A percentile compares a stretch with the other conserved stretches of the same genome.
Evolutionary conservation across 1,140 invertebrate genomes (phyloP).

Genomic region (Euura saliciscinereae): DNA sequence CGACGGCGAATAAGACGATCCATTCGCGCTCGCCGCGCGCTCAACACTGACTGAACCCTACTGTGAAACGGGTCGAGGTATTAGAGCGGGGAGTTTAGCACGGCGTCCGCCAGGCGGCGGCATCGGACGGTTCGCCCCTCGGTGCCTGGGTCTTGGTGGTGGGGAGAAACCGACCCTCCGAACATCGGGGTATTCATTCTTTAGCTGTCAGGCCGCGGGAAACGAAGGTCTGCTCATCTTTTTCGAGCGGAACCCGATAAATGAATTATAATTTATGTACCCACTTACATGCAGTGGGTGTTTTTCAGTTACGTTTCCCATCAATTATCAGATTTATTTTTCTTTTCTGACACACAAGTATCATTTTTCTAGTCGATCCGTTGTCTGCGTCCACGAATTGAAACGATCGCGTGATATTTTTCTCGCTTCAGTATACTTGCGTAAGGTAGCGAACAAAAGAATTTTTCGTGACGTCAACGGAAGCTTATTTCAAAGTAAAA

Average conservation of each 20-base stretch:
- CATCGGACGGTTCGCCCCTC: not conserved
- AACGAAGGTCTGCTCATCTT: not conserved
- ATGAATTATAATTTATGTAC: not conserved
- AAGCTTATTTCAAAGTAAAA: not conserved
- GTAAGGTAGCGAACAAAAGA: too few species aligned
- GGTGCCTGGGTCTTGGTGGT: not conserved
- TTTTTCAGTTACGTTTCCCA: too few species aligned
- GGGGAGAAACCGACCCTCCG: not conserved
- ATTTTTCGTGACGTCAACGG: not conserved
- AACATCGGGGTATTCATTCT: not conserved
- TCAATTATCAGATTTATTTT: too few species aligned
- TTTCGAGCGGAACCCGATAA: not conserved
- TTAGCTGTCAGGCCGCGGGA: not conserved
- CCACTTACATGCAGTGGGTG: not conserved
- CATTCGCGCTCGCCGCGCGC: constrained; percentile 35
- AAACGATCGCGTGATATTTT: too few species aligned
- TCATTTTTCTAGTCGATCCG: too few species aligned
- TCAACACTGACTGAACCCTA: constrained; percentile 46
- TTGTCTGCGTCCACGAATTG: too few species aligned
- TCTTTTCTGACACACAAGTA: too few species aligned
- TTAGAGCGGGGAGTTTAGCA: not conserved
- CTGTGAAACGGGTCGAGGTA: constrained; percentile 26
- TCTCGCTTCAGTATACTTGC: too few species aligned
- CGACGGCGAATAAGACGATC: constrained; percentile 7
- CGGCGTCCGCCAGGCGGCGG: not conserved